These are phyloP conservation scores for Oscheius sp. DNA, from an alignment of 2,888 invertebrate species.

Conservation along the genomic window DNA sequence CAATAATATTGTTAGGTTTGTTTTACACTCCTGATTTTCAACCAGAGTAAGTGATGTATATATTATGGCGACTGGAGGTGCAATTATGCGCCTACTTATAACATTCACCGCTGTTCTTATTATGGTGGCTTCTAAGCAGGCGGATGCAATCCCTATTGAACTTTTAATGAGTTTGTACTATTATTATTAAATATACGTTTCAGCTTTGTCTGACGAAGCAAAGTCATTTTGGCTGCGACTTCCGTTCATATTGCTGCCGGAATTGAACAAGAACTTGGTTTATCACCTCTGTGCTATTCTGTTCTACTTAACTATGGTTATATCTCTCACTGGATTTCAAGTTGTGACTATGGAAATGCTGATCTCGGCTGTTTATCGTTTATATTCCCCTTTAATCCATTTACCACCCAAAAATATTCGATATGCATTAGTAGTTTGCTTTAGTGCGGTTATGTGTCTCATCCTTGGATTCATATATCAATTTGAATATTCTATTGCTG, in stretches of 20 bases:
- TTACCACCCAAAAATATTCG: neutral
- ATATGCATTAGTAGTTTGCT: neutral
- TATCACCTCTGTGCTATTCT: neutral
- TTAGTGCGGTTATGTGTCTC: neutral
- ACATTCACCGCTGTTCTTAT: conserved; percentile 1
- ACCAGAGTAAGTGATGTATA: conserved; percentile 1
- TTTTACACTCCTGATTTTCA: neutral
- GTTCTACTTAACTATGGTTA: conserved; percentile 26
- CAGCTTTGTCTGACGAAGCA: neutral
- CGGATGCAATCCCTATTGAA: neutral
- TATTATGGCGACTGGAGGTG: neutral
- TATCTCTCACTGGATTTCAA: conserved; percentile 14
- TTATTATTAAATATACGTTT: neutral
- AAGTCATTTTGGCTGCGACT: conserved; percentile 7
- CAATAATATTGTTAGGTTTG: conserved; percentile 1
- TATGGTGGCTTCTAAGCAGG: neutral
- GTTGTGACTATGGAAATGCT: conserved; percentile 21
- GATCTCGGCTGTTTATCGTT: conserved; percentile 6
- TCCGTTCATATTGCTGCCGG: conserved; percentile 14
- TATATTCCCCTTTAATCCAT: conserved; percentile 9
- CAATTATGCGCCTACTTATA: conserved; percentile 4
- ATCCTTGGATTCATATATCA: neutral
- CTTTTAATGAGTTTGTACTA: neutral
- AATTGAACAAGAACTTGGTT: neutral
- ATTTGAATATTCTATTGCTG: neutral